Percentiles rank a stretch among this genome's conserved stretches.
Evolutionary conservation across 2,113 vertebrate species (phyloP).

Genomic region (Bubo blakistoni): DNA sequence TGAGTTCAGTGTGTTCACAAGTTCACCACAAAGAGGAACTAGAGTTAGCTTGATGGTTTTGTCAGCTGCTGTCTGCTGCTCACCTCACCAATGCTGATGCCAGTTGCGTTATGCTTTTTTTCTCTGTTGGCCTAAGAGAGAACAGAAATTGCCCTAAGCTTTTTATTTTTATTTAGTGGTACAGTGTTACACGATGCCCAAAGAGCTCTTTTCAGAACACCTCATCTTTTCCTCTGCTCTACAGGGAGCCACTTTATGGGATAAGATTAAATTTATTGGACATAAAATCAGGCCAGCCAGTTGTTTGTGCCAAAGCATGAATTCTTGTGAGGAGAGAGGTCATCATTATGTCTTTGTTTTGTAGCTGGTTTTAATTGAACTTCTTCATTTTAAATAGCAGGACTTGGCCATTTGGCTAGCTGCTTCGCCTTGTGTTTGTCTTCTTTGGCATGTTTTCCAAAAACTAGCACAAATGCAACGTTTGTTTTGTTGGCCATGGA

Average conservation of each 20-base stretch:
- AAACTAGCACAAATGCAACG: slow-evolving; percentile 11
- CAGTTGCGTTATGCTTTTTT: neutral
- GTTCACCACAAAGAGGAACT: neutral
- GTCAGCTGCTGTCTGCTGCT: neutral
- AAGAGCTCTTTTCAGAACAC: neutral
- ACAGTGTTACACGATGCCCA: neutral
- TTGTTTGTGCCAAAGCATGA: slow-evolving; percentile 22
- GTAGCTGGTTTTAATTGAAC: slow-evolving; percentile 32
- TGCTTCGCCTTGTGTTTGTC: slow-evolving; percentile 39
- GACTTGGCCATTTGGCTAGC: slow-evolving; percentile 26
- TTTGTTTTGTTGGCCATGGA: slow-evolving; percentile 1
- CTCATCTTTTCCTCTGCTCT: neutral
- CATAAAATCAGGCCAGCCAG: neutral
- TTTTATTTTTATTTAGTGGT: neutral
- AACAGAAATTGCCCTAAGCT: neutral
- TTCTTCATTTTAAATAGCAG: slow-evolving; percentile 27
- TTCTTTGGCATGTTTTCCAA: slow-evolving; percentile 13
- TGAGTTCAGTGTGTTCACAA: neutral
- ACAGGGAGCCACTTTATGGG: neutral
- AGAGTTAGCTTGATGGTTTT: neutral
- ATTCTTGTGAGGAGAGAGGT: slow-evolving; percentile 28
- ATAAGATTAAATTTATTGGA: neutral
- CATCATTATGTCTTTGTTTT: slow-evolving; percentile 34
- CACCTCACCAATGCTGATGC: neutral
- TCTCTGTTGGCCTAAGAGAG: neutral